phyloP scores from a whole-genome alignment of 1,140 invertebrate genomes.

The Bactericera cockerelli region DNA sequence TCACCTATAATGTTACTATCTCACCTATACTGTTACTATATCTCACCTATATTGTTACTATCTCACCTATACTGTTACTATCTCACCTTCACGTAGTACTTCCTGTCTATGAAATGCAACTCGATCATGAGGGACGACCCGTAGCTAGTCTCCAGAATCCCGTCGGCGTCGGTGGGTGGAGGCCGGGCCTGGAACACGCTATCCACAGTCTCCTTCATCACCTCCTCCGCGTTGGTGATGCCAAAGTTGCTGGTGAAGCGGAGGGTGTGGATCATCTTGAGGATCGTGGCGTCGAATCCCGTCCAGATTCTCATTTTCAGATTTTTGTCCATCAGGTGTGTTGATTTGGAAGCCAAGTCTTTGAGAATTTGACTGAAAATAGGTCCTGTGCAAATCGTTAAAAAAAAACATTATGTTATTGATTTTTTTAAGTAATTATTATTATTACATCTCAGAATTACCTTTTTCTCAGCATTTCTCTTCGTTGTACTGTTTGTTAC shows the following conservation, averaged over 20 bases:
- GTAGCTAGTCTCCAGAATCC: not conserved
- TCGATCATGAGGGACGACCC: not conserved
- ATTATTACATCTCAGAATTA: too few species aligned
- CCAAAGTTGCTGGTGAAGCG: not conserved
- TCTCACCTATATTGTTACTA: too few species aligned
- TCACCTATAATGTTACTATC: too few species aligned
- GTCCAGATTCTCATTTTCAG: not conserved
- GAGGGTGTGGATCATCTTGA: not conserved
- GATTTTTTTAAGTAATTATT: too few species aligned
- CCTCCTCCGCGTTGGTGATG: not conserved
- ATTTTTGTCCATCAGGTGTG: not conserved
- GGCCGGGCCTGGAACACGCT: not conserved
- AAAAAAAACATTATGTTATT: too few species aligned
- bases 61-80: too few species aligned
- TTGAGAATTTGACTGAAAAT: not conserved
- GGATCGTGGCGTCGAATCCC: not conserved
- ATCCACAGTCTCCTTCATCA: not conserved
- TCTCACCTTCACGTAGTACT: conserved; percentile 1
- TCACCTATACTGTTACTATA: too few species aligned
- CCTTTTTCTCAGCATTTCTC: too few species aligned
- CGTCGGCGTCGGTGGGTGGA: not conserved
- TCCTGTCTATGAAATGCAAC: not conserved
- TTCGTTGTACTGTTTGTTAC: too few species aligned
- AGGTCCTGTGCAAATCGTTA: too few species aligned
- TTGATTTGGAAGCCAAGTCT: not conserved